A percentile compares a stretch with the other conserved stretches of the same genome.
These are phyloP conservation scores for Cydia strobilella DNA, from an alignment of 1,140 invertebrate species.

Conservation along the genomic window DNA sequence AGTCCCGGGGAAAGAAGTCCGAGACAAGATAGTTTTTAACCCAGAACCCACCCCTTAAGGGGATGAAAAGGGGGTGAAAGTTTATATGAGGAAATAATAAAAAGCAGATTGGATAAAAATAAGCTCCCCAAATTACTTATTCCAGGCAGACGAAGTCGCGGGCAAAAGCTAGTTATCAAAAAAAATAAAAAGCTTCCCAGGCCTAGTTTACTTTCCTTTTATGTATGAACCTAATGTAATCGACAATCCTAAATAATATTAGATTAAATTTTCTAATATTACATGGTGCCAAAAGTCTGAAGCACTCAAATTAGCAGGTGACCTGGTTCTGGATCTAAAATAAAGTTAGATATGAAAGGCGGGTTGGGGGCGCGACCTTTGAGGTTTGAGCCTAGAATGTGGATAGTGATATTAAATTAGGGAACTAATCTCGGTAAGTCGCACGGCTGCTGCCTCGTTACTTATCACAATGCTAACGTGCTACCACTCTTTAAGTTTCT, in stretches of 20 bases:
- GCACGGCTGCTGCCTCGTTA: slow-evolving; percentile 2
- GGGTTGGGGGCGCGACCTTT: slow-evolving; percentile 36
- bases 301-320: slow-evolving; percentile 49
- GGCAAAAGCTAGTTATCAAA: too few species aligned
- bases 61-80: too few species aligned
- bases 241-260: too few species aligned
- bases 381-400: slow-evolving; percentile 32
- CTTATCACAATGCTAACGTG: background rate
- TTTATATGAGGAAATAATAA: too few species aligned
- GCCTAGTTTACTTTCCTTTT: background rate
- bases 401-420: slow-evolving; percentile 24
- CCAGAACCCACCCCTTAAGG: too few species aligned
- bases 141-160: too few species aligned
- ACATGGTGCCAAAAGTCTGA: slow-evolving; percentile 35
- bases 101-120: too few species aligned
- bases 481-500: background rate
- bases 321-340: slow-evolving; percentile 48
- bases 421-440: slow-evolving; percentile 20
- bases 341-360: slow-evolving; percentile 48
- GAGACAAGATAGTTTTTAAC: too few species aligned
- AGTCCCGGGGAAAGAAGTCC: too few species aligned
- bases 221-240: background rate
- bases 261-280: too few species aligned
- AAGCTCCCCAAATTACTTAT: too few species aligned
- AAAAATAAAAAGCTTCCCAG: too few species aligned